phyloP scores from a whole-genome alignment of 2,113 vertebrate species.

The Actenoides lindsayi region DNA sequence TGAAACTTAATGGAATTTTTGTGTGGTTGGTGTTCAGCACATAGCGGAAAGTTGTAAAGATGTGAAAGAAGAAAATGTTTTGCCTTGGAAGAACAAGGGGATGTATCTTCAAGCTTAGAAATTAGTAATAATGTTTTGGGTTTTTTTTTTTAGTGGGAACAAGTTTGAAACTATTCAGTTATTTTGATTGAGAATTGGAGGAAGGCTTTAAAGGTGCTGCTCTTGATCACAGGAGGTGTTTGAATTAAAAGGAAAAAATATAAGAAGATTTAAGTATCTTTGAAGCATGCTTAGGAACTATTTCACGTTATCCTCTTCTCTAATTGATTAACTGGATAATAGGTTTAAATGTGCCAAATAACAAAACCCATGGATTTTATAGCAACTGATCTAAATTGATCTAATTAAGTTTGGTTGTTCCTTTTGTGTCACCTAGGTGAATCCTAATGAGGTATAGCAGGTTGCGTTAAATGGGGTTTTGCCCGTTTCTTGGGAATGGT shows the following conservation, averaged over 20 bases:
- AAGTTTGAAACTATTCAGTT: neutral
- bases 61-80: neutral
- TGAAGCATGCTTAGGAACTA: conserved; percentile 34
- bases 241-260: conserved; percentile 23
- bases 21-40: neutral
- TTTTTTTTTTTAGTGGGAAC: neutral
- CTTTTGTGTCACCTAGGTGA: neutral
- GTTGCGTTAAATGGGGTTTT: neutral
- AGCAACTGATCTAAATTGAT: conserved; percentile 50
- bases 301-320: conserved; percentile 45
- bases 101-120: neutral
- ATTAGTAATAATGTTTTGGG: neutral
- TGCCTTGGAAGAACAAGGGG: neutral
- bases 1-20: neutral
- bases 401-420: conserved; percentile 44
- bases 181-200: neutral
- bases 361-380: conserved; percentile 54
- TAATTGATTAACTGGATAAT: conserved; percentile 67
- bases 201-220: neutral
- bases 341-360: conserved; percentile 66
- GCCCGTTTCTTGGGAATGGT: neutral
- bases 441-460: neutral
- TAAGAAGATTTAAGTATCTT: conserved; percentile 34
- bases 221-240: neutral
- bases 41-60: neutral